Base-by-base conservation (phyloP, 1,140 invertebrate genomes). In the Cotesia vestalis region DNA sequence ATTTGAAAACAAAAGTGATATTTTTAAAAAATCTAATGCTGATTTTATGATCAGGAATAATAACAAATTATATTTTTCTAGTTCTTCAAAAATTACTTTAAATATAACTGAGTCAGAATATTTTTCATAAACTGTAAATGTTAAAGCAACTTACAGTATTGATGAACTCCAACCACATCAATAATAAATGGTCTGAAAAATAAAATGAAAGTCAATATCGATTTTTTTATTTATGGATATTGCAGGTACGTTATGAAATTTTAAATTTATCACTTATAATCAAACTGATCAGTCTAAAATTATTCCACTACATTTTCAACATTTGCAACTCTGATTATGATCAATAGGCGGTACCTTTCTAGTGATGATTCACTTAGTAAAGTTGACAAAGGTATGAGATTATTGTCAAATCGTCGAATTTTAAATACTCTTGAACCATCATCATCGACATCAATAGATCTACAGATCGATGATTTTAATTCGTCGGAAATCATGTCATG, bases 131-230 rank as follows among this genome's bases (percentile, higher is more conserved):
- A 27, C 27, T 2, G 27, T 27, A 27, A 2, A 27, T 27, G 3
- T 27, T 27, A 27, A 27, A 62, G 74, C 67, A 75, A 82, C 81
- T 80, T 77, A 83, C 82, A 83, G 75, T 80, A 84, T 77, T 84
- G 83, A 77, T 84, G 83, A 60, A 82, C 77, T 59, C 74, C 53
- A 52, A 83, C 81, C 73, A 84, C 79, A 71, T 84, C 83, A 17
- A 83, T 77, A 38, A 84, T 78, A 14, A 83, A 83, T 74, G 83
- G 81, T 66, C 83, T 84, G 51, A 11, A 77, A 80, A 70, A 71
- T 53, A 34, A 40, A 66, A 35, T 17, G 55, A 73, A 9, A 69
- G 55, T 40, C 17, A 69, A 59, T 69, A 8, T 63, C 57, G 4
- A 20, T 14, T 67, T 9, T 35, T 46, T 12, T 53, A 68, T 52